Conservation (phyloP, 2,113 vertebrate genomes). For the Numenius arquata region DNA sequence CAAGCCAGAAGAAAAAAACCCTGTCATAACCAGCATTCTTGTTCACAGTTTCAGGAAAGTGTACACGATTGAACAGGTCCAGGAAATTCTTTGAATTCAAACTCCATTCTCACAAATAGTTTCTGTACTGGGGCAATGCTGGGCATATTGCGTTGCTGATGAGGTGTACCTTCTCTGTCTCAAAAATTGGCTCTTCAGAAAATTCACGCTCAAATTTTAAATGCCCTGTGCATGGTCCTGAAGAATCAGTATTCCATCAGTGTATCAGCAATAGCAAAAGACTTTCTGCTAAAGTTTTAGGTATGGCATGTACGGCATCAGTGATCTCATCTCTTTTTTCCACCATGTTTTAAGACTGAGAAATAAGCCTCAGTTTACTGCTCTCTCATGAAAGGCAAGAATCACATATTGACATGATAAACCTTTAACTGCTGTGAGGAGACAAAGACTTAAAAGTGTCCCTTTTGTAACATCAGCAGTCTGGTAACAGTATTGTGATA, state of each 20-base stretch:
- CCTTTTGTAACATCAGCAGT: not conserved
- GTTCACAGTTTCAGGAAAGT: not conserved
- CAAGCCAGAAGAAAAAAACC: not conserved
- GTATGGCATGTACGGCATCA: not conserved
- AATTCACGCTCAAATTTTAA: not conserved
- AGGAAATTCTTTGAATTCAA: not conserved
- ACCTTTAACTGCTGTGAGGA: not conserved
- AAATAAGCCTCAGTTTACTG: not conserved
- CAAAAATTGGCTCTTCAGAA: not conserved
- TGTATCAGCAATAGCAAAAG: not conserved
- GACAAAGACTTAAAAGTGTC: not conserved
- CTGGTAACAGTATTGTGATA: not conserved
- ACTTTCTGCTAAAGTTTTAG: not conserved
- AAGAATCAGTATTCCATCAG: not conserved
- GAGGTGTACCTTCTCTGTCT: not conserved
- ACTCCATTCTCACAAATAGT: not conserved
- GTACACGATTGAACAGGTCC: not conserved
- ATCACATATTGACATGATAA: not conserved
- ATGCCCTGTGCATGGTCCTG: not conserved
- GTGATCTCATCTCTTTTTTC: not conserved
- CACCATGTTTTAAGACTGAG: not conserved
- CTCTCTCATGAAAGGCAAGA: not conserved
- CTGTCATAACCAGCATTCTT: not conserved
- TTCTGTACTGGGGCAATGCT: not conserved
- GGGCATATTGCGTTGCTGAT: not conserved